phyloP scores from a whole-genome alignment of 2,113 vertebrate genomes.

The Rattus norvegicus region DNA sequence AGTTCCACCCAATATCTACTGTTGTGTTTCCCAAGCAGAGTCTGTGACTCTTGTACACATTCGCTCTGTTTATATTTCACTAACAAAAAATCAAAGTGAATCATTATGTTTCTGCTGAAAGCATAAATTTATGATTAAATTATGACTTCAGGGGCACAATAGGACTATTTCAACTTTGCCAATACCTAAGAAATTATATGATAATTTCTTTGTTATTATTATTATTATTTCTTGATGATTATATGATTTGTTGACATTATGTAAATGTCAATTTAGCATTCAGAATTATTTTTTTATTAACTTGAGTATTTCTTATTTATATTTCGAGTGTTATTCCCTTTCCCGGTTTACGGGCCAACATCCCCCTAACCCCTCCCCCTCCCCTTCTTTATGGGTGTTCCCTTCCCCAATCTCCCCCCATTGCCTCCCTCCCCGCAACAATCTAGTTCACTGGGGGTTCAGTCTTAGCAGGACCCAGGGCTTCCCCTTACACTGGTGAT shows the following conservation, averaged over 20 bases:
- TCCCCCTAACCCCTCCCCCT: too few species aligned
- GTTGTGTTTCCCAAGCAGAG: slow-evolving; percentile 21
- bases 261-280: slow-evolving; percentile 22
- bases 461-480: too few species aligned
- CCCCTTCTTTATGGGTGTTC: too few species aligned
- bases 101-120: slow-evolving; percentile 56
- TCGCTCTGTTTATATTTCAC: slow-evolving; percentile 31
- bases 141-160: slow-evolving; percentile 42
- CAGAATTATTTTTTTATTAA: slow-evolving; percentile 39
- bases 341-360: too few species aligned
- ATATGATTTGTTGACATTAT: slow-evolving; percentile 5
- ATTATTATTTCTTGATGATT: too few species aligned
- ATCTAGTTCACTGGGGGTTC: too few species aligned
- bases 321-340: too few species aligned
- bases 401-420: too few species aligned
- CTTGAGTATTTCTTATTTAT: too few species aligned
- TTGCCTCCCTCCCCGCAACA: too few species aligned
- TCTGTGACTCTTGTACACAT: neutral
- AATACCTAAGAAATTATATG: slow-evolving; percentile 1
- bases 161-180: slow-evolving; percentile 55
- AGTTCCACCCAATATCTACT: slow-evolving; percentile 33
- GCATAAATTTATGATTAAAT: slow-evolving; percentile 55
- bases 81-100: slow-evolving; percentile 45
- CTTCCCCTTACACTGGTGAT: too few species aligned
- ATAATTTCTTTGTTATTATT: neutral